Evolutionary conservation across 2,113 vertebrate genomes (phyloP).

Genomic region (Cynopterus brachyotis): DNA sequence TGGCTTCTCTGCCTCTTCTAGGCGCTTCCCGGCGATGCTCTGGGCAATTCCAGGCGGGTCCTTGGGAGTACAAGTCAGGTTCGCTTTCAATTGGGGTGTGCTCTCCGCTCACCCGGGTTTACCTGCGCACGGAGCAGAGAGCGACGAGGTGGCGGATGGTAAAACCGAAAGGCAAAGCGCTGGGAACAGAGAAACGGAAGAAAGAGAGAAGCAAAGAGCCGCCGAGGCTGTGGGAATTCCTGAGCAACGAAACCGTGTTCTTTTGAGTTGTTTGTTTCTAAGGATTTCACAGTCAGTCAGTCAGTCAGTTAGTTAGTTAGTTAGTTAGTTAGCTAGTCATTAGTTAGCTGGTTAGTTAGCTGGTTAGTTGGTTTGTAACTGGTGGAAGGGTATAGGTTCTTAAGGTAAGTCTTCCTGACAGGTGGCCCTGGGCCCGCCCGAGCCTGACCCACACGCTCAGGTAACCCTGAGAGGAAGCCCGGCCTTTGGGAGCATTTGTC

Average conservation of each 20-base stretch:
- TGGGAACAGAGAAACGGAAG: neutral
- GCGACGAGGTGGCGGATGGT: too few relatives aligned
- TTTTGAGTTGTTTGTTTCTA: neutral
- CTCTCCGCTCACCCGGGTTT: neutral
- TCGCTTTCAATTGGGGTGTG: neutral
- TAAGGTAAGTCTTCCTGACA: neutral
- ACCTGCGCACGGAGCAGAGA: neutral
- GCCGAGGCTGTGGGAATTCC: neutral
- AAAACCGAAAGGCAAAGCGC: neutral
- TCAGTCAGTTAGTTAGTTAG: too few relatives aligned
- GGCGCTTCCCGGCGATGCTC: neutral
- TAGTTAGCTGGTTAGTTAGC: too few relatives aligned
- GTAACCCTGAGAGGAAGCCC: neutral
- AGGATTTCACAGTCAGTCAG: neutral
- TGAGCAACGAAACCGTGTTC: neutral
- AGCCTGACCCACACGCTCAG: neutral
- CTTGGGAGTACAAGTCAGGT: neutral
- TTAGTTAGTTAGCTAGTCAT: too few relatives aligned
- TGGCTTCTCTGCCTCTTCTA: neutral
- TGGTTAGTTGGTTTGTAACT: neutral
- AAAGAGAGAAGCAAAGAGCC: neutral
- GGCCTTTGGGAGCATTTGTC: neutral
- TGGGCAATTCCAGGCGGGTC: neutral
- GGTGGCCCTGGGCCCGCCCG: neutral
- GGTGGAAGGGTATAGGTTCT: neutral